Percentiles rank a stretch among this genome's conserved stretches.
Evolutionary conservation across 2,888 invertebrate genomes (phyloP).

Genomic region (Sicus ferrugineus): DNA sequence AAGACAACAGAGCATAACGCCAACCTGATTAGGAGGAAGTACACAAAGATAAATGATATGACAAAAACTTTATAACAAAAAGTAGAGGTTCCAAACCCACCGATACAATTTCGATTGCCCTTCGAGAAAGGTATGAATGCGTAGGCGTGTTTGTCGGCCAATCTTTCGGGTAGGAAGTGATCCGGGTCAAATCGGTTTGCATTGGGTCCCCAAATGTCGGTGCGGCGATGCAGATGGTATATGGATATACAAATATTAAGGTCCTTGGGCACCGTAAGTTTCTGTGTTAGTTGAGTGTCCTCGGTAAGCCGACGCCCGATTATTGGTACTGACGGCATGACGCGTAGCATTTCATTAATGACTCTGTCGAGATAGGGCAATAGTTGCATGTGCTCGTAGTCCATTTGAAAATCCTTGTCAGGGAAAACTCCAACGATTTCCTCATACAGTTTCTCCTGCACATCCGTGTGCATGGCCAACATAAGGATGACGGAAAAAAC

Average conservation of each 20-base stretch:
- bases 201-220: slow-evolving; percentile 49
- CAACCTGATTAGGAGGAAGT: too few species aligned
- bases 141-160: slow-evolving; percentile 44
- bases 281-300: slow-evolving; percentile 39
- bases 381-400: slow-evolving; percentile 42
- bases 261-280: slow-evolving; percentile 42
- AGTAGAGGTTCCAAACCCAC: too few species aligned
- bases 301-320: slow-evolving; percentile 43
- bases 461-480: slow-evolving; percentile 43
- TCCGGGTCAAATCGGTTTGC: slow-evolving; percentile 47
- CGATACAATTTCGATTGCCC: slow-evolving; percentile 50
- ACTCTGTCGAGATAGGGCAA: slow-evolving; percentile 50
- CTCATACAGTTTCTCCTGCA: slow-evolving; percentile 43
- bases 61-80: neutral
- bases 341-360: slow-evolving; percentile 47
- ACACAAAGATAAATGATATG: too few species aligned
- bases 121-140: slow-evolving; percentile 51
- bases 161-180: slow-evolving; percentile 45
- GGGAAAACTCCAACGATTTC: slow-evolving; percentile 42
- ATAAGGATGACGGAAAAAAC: slow-evolving; percentile 40
- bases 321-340: slow-evolving; percentile 45
- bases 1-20: slow-evolving; percentile 43
- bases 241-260: slow-evolving; percentile 42
- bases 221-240: slow-evolving; percentile 44
- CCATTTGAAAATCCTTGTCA: slow-evolving; percentile 41